These are phyloP conservation scores for Leptestheria dahalacensis DNA, from an alignment of 1,140 invertebrate species.

Conservation along the genomic window DNA sequence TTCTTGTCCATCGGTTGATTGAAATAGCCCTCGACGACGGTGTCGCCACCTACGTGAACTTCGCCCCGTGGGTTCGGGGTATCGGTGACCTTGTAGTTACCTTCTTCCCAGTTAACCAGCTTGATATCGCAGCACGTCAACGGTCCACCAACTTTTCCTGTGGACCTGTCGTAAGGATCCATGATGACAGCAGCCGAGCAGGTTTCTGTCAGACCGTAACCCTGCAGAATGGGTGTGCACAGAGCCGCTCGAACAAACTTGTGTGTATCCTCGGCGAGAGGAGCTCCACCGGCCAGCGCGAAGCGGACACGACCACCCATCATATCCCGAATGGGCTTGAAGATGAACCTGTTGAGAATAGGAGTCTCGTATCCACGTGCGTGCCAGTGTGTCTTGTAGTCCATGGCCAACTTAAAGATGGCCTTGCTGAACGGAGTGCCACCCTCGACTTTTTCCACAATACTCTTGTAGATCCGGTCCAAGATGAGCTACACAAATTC, in stretches of 20 bases:
- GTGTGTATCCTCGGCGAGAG: conserved; percentile 85
- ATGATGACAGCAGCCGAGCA: conserved; percentile 81
- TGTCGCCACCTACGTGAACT: conserved; percentile 80
- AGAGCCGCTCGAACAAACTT: conserved; percentile 85
- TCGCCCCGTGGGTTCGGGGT: conserved; percentile 83
- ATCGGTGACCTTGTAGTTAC: conserved; percentile 76
- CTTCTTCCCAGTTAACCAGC: conserved; percentile 89
- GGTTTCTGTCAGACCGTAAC: conserved; percentile 95
- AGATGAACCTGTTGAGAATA: conserved; percentile 61
- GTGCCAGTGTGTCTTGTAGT: conserved; percentile 77
- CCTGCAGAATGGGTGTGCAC: conserved; percentile 77
- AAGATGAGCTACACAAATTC: conserved; percentile 57
- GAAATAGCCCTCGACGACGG: conserved; percentile 86
- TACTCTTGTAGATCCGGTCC: conserved; percentile 88
- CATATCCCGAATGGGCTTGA: conserved; percentile 55
- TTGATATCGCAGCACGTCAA: conserved; percentile 69
- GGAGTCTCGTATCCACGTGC: conserved; percentile 69
- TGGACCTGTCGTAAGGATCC: conserved; percentile 36
- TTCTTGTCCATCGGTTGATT: conserved; percentile 74
- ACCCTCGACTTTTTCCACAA: conserved; percentile 75
- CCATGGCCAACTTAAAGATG: conserved; percentile 78
- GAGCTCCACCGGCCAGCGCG: conserved; percentile 87
- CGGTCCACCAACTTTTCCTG: conserved; percentile 63
- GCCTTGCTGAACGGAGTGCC: conserved; percentile 55
- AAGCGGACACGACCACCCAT: conserved; percentile 75